These are phyloP conservation scores for Rhodophaea formosa DNA, from an alignment of 2,888 invertebrate genomes.

Conservation along the genomic window DNA sequence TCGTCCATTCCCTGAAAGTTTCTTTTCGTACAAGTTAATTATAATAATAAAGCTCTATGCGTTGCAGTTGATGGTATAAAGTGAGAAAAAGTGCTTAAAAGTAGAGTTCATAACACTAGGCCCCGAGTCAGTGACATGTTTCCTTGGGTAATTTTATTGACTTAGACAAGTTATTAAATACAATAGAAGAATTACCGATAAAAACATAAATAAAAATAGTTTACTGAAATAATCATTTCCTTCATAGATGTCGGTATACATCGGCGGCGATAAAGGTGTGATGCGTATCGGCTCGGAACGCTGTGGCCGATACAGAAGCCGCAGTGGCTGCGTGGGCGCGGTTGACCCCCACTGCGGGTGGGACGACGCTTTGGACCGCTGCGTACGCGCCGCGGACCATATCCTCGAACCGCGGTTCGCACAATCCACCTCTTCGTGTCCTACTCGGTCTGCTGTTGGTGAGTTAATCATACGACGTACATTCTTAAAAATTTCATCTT, in stretches of 20 bases:
- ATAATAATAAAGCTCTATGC: no score
- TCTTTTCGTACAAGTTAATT: no score
- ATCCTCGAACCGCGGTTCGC: conserved; percentile 89
- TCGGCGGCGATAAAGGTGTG: conserved; percentile 85
- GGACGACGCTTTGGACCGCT: conserved; percentile 88
- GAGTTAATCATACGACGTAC: conserved; percentile 11
- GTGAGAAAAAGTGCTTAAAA: no score
- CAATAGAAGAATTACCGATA: no score
- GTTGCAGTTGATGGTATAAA: no score
- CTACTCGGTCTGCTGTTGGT: conserved; percentile 42
- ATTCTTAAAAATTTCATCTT: background rate
- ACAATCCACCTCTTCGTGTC: conserved; percentile 86
- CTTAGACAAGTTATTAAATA: no score
- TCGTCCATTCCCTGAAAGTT: no score
- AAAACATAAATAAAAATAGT: no score
- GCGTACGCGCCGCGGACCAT: conserved; percentile 81
- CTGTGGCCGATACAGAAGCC: conserved; percentile 87
- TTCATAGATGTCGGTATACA: conserved; percentile 88
- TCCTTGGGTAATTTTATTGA: no score
- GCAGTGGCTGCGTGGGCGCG: conserved; percentile 88
- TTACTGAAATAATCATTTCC: no score
- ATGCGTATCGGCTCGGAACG: conserved; percentile 89
- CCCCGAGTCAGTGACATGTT: no score
- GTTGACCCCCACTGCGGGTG: conserved; percentile 98
- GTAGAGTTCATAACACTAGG: no score